A percentile compares a stretch with the other conserved stretches of the same genome.
Conservation (phyloP, 2,797 vertebrate species). For the Pseudotriccus pelzelni region DNA sequence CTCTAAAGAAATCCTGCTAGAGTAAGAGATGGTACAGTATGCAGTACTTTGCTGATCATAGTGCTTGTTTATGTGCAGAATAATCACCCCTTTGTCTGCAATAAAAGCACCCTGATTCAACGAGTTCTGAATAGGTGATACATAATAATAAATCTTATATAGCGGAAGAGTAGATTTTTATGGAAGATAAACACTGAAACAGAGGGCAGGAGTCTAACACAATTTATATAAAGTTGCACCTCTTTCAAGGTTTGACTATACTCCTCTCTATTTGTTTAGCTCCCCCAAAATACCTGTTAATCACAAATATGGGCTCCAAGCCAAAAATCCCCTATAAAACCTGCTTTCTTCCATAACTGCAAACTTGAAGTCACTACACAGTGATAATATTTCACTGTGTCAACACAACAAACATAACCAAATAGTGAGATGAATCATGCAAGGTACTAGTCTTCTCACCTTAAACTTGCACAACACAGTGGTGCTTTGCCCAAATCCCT, state of each 20-base stretch:
- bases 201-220: constrained; percentile 9
- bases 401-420: background rate
- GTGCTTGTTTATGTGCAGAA: constrained; percentile 13
- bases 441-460: background rate
- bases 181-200: constrained; percentile 41
- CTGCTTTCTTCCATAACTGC: background rate
- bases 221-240: constrained; percentile 3
- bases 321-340: background rate
- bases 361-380: background rate
- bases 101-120: constrained; percentile 47
- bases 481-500: background rate
- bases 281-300: background rate
- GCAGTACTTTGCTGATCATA: background rate
- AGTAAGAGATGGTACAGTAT: background rate
- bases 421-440: background rate
- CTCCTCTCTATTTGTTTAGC: background rate
- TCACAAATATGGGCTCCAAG: background rate
- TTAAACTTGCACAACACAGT: background rate
- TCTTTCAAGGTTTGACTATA: background rate
- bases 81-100: constrained; percentile 34
- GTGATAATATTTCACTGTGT: background rate
- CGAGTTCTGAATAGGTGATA: background rate
- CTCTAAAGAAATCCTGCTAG: background rate
- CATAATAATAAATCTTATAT: constrained; percentile 41
- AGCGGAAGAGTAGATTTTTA: constrained; percentile 19